phyloP scores from a whole-genome alignment of 1,140 invertebrate genomes.

The Helicoverpa zea region DNA sequence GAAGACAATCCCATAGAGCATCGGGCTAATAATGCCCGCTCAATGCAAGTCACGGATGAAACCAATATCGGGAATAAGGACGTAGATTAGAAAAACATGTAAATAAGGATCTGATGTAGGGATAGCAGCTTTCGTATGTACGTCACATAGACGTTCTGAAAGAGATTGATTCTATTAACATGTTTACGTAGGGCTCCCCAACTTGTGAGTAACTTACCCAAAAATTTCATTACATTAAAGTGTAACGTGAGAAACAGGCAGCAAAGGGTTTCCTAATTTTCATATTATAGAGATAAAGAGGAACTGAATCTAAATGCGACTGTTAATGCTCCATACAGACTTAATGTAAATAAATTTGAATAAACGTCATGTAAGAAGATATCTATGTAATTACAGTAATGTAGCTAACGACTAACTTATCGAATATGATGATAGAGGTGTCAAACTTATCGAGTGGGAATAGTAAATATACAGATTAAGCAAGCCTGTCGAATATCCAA shows the following conservation, averaged over 20 bases:
- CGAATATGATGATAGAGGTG: constrained; percentile 12
- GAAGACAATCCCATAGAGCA: constrained; percentile 56
- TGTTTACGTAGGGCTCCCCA: constrained; percentile 24
- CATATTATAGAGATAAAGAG: constrained; percentile 31
- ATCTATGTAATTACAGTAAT: constrained; percentile 25
- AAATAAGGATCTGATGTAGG: constrained; percentile 61
- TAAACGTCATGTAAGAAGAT: constrained; percentile 25
- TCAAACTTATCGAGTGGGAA: constrained; percentile 8
- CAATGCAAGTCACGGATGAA: constrained; percentile 77
- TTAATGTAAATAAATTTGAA: constrained; percentile 24
- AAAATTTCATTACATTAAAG: background rate
- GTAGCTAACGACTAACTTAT: constrained; percentile 23
- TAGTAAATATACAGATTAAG: constrained; percentile 36
- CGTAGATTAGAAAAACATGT: constrained; percentile 78
- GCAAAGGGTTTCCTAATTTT: constrained; percentile 26
- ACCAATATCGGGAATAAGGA: constrained; percentile 74
- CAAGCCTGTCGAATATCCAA: constrained; percentile 27
- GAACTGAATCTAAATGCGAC: background rate
- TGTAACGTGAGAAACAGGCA: constrained; percentile 32
- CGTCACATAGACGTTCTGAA: constrained; percentile 62
- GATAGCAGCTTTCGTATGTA: constrained; percentile 53
- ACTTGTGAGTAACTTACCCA: background rate
- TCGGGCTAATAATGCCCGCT: constrained; percentile 61
- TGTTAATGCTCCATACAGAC: background rate
- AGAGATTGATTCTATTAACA: constrained; percentile 77